Percentiles rank a stretch among this genome's conserved stretches.
Evolutionary conservation across 2,113 vertebrate genomes (phyloP).

Genomic region (Odontophorus gujanensis): DNA sequence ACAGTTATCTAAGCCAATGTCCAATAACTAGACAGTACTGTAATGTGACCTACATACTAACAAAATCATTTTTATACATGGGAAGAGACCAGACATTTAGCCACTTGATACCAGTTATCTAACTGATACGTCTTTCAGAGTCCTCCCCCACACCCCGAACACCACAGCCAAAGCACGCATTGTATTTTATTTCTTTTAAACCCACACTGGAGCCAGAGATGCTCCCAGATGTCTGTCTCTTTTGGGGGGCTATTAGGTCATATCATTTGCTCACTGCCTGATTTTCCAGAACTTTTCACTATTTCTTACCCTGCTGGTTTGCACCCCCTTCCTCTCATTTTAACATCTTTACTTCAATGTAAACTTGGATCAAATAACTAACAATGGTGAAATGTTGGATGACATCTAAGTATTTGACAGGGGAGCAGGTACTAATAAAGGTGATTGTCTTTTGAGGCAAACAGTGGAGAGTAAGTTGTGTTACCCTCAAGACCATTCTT

Average conservation of each 20-base stretch:
- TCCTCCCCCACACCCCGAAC: background rate
- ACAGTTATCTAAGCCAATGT: conserved; percentile 96
- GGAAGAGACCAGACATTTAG: conserved; percentile 78
- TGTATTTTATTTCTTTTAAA: background rate
- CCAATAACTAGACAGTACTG: conserved; percentile 93
- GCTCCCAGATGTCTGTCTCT: background rate
- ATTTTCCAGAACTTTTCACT: background rate
- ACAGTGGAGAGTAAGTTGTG: background rate
- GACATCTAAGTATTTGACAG: background rate
- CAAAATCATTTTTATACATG: conserved; percentile 85
- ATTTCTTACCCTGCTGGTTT: background rate
- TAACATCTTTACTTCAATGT: background rate
- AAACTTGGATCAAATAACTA: background rate
- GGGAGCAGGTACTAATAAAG: background rate
- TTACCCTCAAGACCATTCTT: background rate
- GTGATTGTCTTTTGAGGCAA: background rate
- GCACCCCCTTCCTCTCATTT: background rate
- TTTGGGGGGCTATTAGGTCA: background rate
- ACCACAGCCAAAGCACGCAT: background rate
- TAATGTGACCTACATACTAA: conserved; percentile 99
- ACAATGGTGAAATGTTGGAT: background rate
- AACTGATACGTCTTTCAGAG: conserved; percentile 73
- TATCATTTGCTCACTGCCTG: background rate
- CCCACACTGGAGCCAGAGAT: background rate
- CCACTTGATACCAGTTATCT: conserved; percentile 84